These are phyloP conservation scores for Fundulus diaphanus DNA, from an alignment of 2,797 vertebrate genomes.

Conservation along the genomic window DNA sequence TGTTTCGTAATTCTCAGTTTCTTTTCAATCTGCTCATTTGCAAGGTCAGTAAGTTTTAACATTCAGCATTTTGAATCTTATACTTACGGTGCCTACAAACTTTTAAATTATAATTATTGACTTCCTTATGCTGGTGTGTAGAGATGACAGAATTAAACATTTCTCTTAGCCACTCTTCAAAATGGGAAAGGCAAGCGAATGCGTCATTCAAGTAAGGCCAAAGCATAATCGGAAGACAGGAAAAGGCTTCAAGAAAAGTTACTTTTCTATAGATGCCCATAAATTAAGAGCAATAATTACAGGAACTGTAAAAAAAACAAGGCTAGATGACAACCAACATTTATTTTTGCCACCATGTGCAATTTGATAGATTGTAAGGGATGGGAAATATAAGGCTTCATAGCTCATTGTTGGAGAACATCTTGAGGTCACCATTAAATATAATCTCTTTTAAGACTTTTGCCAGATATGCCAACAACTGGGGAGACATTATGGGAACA, in stretches of 20 bases:
- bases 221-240: neutral
- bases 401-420: no score
- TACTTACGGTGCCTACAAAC: neutral
- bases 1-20: no score
- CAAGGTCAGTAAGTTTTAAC: no score
- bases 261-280: no score
- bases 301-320: no score
- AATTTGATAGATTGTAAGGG: neutral
- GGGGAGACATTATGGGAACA: no score
- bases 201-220: neutral
- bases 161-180: neutral
- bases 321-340: neutral
- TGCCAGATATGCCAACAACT: no score
- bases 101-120: neutral
- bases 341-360: neutral
- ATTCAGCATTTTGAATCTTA: neutral
- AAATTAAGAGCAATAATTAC: neutral
- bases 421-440: neutral
- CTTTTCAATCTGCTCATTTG: no score
- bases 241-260: neutral
- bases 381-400: neutral
- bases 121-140: neutral
- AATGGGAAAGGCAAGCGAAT: neutral
- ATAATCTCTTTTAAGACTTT: neutral
- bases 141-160: neutral